Evolutionary conservation across 2,113 vertebrate genomes (phyloP).

Genomic region (Odocoileus hemionus): DNA sequence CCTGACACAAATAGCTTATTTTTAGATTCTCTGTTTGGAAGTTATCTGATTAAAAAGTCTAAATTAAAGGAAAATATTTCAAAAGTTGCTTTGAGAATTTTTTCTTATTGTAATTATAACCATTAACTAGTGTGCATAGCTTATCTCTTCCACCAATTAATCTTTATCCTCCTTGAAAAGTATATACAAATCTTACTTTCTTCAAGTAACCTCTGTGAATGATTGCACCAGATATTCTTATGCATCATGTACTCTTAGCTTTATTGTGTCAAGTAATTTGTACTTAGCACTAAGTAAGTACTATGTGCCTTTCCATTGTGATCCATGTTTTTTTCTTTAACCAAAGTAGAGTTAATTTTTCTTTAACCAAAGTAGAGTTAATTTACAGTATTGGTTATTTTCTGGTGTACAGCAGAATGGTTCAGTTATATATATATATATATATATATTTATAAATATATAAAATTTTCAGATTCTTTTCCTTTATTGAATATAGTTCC

Average conservation of each 20-base stretch:
- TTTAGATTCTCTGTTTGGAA: background rate
- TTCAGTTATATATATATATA: background rate
- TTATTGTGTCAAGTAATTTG: background rate
- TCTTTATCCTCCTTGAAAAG: background rate
- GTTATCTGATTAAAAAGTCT: background rate
- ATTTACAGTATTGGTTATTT: background rate
- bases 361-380: background rate
- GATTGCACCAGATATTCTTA: background rate
- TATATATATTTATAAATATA: background rate
- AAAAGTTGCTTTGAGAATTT: background rate
- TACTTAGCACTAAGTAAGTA: background rate
- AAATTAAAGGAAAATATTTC: slow-evolving; percentile 9
- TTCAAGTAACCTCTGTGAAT: background rate
- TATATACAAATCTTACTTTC: background rate
- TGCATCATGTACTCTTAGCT: background rate
- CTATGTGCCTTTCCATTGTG: background rate
- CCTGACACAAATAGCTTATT: background rate
- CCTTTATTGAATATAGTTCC: background rate
- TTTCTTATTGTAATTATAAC: background rate
- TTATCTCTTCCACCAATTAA: background rate
- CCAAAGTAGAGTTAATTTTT: background rate
- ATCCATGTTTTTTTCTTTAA: background rate
- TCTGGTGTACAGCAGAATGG: background rate
- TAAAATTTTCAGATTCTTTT: background rate
- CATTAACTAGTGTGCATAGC: background rate